Base-by-base conservation (phyloP, 1,140 invertebrate species). In the Scaptodrosophila lebanonensis region DNA sequence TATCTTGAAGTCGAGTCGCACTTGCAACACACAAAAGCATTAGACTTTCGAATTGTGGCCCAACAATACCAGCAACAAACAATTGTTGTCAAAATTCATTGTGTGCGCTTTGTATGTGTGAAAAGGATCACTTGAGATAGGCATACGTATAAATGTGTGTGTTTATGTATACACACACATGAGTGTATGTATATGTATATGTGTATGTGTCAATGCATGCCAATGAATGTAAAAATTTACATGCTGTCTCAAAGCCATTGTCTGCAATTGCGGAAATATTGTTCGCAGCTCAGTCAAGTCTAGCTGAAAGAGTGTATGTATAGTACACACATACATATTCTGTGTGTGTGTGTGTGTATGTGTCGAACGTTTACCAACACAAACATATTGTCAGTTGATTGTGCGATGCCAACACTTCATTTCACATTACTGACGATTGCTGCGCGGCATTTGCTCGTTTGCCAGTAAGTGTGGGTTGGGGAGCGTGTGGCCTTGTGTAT, bases 61-160 rank as follows among this genome's bases (percentile, higher is more conserved):
- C 22, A 29, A 47, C 47, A 49, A 43, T 42, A 53, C 71, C 66
- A 72, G 68, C 60, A 44, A 60, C 65, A 61, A 79, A 79, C 73
- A 79, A 79, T 79, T 67, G 75, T 54, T 82, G 75, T 79, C 73
- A 82, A 79, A 79, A 79, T 60, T 68, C 65, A 79, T 79, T 79
- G 73, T 79, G 52, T 40, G 27, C 39, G 48, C 50, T 73, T 79
- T 79, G 75, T 79, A 36, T 27, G 29, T 15, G 44, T 11, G 30
- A 69, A 69, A 77, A 51, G 68, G 56, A 77, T 79, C 73, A 66
- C 64, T 54, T 45, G 53, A 43, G 44, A 42, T 48, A 62, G 12
- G 18, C 47, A 25, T 53, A 15, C 11, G 15, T 48, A 12, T 17
- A 16, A 22, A 15, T 47, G 20, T 42, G 35, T 33, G 15, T 48